Base-by-base conservation (phyloP, 1,140 invertebrate species). In the Drosophila gunungcola region DNA sequence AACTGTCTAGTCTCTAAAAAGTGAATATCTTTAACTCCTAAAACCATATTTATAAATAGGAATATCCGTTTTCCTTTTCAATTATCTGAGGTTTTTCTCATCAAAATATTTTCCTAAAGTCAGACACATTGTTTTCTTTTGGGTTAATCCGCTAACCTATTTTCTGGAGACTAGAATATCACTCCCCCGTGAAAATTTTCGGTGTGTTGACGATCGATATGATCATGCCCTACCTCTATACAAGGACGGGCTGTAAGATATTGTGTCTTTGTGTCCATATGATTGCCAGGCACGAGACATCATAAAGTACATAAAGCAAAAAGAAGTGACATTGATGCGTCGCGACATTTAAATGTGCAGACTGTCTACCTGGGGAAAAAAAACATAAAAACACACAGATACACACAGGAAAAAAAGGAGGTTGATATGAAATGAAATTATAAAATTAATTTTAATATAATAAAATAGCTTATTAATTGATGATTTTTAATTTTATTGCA, bases 341-440 rank as follows among this genome's bases (percentile, higher is more conserved):
- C 80, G 80, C 80, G 80, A 83, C 80, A 78, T 79, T 73, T 76
- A 76, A 76, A 76, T 76, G 52, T 46, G 41, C 51, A 52, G 64
- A 42, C 58, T 51, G 72, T 64, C 49, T 76, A 75, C 73, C 62
- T 74, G 72, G 13, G 21, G 25, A 55, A 61, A 39, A 39, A 27
- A 13, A 12, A 29, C 32, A 32, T 12, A 29, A 32, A 12, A 21
- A 32, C 7, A 10, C 16, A 25, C n/a, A 38, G 48, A 45, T 27
- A 3, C 3, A 13, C 29, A 32, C 29, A 32, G 12, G 29, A 4
- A 11, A 10, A 51, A 3, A 16, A 43, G 29, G 1, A 21, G 16
- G 16, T 21, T 21, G 16, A 21, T 21, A 21, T 21, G 16, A 21
- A 21, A 0, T 21, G 0, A 21, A 21, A 21, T 21, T 21, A 21